Base-by-base conservation (phyloP, 2,888 invertebrate species). In the Rhagonycha lutea region DNA sequence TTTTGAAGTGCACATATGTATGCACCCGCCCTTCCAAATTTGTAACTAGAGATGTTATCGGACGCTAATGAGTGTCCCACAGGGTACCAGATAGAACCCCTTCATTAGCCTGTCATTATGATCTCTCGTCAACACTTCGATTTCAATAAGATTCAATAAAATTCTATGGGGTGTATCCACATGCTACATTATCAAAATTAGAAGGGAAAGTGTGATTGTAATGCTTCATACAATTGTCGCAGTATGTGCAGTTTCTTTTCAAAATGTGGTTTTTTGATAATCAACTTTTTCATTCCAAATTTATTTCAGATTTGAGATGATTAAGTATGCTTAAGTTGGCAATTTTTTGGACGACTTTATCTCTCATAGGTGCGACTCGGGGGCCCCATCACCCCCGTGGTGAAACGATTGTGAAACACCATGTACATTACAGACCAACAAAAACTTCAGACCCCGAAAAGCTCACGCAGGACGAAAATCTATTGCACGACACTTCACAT, bases 401-500 rank as follows among this genome's bases (percentile, higher is more conserved):
- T 81, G 91, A 84, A 78, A 83, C 82, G 79, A 85, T 85, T 8
- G 87, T 87, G 0, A 86, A 86, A 79, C 88, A 89, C 80, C 90
- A 90, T 80, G 85, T 90, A 32, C 93, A 94, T 85, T 92, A 93
- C 85, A 89, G 89, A 80, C 94, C 94, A 0, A 86, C 87, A 4
- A 89, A 88, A 14, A 86, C 87, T n/a, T 84, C 83, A 14, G 85
- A 88, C 14, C 83, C 86, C 73, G 89, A 91, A 8, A 92, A 93
- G 76, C 86, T 95, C 65, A 94, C 92, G 0, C 91, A 92, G 70
- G 95, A 96, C 83, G 88, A 90, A 10, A 89, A 94, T 82, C 88
- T 96, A 18, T 89, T 95, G 72, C 95, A 94, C 79, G 95, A 96
- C 85, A 90, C 91, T 61, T 92, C 85, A 70, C 88, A 88, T 78